These are phyloP conservation scores for Drosophila mimica DNA, from an alignment of 2,888 invertebrate species.

Conservation along the genomic window DNA sequence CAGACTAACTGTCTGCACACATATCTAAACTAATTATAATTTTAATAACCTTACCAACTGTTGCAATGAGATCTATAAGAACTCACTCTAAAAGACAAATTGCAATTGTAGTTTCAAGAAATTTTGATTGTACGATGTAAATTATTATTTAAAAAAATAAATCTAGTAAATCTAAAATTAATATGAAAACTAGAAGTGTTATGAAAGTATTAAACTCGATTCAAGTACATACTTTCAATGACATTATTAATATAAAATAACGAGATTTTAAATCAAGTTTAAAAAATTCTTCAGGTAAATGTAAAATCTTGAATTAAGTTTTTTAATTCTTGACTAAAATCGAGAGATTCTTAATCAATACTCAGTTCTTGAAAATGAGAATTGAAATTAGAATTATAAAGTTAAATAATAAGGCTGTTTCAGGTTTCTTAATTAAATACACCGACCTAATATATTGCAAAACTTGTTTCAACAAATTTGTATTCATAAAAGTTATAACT, in stretches of 20 bases:
- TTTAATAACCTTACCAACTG: neutral
- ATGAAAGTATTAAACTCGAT: neutral
- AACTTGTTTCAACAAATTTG: neutral
- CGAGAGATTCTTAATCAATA: neutral
- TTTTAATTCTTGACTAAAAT: neutral
- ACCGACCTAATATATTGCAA: neutral
- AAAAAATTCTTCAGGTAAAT: neutral
- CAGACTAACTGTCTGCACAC: neutral
- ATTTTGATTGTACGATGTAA: neutral
- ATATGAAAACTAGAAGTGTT: neutral
- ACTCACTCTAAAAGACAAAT: neutral
- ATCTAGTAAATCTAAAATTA: neutral
- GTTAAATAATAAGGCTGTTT: neutral
- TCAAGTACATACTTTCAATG: neutral
- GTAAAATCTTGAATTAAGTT: neutral
- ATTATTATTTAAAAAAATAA: neutral
- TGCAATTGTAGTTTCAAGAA: neutral
- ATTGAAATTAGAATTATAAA: neutral
- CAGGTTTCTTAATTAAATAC: neutral
- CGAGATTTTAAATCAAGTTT: neutral
- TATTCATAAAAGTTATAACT: neutral
- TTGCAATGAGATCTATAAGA: neutral
- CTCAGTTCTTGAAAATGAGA: neutral
- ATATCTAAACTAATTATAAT: neutral
- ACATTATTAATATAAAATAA: too few species aligned